Conservation (phyloP, 2,888 invertebrate species). For the Yponomeuta malinellus region DNA sequence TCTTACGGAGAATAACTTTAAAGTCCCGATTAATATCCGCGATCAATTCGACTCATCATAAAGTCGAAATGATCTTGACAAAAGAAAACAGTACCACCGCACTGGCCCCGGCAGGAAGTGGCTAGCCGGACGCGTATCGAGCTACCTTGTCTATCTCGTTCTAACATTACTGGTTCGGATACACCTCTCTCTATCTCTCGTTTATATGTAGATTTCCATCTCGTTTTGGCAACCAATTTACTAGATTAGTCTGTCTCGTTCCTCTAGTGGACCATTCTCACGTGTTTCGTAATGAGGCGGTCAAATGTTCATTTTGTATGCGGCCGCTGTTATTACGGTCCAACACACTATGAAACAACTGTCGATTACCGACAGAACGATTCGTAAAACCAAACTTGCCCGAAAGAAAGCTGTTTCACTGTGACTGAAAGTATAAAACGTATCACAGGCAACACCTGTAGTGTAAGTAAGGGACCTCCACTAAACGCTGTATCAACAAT, state of each 20-base stretch:
- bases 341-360: no score
- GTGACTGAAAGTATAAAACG: no score
- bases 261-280: slow-evolving; percentile 34
- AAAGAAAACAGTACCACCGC: slow-evolving; percentile 12
- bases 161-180: slow-evolving; percentile 41
- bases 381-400: no score
- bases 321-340: slow-evolving; percentile 47
- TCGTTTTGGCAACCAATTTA: slow-evolving; percentile 39
- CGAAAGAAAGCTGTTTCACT: no score
- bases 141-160: slow-evolving; percentile 65
- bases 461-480: no score
- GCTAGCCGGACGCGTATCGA: slow-evolving; percentile 67
- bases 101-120: slow-evolving; percentile 46
- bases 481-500: no score
- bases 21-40: neutral
- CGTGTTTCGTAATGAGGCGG: slow-evolving; percentile 62
- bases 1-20: neutral
- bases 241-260: slow-evolving; percentile 21
- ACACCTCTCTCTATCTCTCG: slow-evolving; percentile 39
- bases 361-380: no score
- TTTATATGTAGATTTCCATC: slow-evolving; percentile 30
- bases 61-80: neutral
- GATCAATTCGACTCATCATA: neutral
- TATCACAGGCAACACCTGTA: no score
- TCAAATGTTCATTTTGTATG: slow-evolving; percentile 62